Percentiles rank a stretch among this genome's conserved stretches.
phyloP scores from a whole-genome alignment of 2,888 invertebrate genomes.

The Orthosia incerta region DNA sequence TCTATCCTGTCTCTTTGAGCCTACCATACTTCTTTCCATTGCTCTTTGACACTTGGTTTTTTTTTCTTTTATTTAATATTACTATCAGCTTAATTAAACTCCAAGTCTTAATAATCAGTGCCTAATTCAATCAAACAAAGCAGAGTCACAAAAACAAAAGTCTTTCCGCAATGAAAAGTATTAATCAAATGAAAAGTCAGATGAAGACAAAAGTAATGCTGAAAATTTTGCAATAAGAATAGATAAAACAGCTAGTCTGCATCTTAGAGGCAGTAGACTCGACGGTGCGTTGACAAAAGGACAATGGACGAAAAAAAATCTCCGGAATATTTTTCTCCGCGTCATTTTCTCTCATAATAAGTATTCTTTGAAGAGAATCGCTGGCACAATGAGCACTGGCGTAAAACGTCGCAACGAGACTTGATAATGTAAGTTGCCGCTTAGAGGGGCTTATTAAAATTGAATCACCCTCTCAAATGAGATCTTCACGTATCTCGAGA shows the following conservation, averaged over 20 bases:
- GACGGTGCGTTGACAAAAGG: conserved; percentile 65
- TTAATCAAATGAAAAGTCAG: conserved; percentile 50
- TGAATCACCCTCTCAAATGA: conserved; percentile 78
- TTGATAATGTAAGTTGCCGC: conserved; percentile 80
- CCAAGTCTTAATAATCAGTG: neutral
- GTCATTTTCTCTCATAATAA: conserved; percentile 74
- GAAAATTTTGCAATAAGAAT: conserved; percentile 61
- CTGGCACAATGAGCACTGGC: conserved; percentile 74
- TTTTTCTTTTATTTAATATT: neutral
- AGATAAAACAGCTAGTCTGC: conserved; percentile 67
- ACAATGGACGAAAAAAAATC: conserved; percentile 70
- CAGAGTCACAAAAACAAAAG: conserved; percentile 33
- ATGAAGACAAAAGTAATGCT: conserved; percentile 56
- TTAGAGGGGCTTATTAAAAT: conserved; percentile 80
- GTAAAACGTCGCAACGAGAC: conserved; percentile 75
- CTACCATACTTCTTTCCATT: no score
- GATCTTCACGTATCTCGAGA: conserved; percentile 73
- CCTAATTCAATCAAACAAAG: conserved; percentile 24
- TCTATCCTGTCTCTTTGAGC: no score
- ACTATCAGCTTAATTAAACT: neutral
- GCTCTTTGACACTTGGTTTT: no score
- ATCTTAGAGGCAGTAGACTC: conserved; percentile 66
- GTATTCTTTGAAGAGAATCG: conserved; percentile 74
- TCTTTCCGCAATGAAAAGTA: conserved; percentile 44
- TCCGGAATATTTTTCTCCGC: conserved; percentile 69